Conservation (phyloP, 2,888 invertebrate species). For the Nemapogon koenigi region DNA sequence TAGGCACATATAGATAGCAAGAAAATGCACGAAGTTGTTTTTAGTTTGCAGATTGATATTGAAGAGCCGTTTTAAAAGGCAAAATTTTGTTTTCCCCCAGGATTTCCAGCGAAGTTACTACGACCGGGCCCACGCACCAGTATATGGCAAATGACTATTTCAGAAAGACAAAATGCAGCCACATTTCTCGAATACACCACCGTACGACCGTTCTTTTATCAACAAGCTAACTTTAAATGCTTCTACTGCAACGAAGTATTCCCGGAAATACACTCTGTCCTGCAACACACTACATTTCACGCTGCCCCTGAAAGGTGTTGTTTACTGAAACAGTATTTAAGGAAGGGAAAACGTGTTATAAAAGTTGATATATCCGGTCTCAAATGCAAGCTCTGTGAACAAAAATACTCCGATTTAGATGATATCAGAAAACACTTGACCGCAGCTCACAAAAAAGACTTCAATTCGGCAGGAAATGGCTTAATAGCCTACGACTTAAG, state of each 20-base stretch:
- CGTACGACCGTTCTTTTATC: conserved; percentile 48
- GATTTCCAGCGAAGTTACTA: conserved; percentile 22
- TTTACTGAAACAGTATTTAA: conserved; percentile 40
- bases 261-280: conserved; percentile 40
- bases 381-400: conserved; percentile 44
- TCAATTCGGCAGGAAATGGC: conserved; percentile 48
- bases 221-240: conserved; percentile 54
- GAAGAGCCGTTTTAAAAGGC: conserved; percentile 16
- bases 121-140: conserved; percentile 39
- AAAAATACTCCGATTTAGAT: conserved; percentile 41
- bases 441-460: conserved; percentile 40
- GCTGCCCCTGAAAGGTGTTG: conserved; percentile 31
- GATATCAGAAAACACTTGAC: conserved; percentile 40
- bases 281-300: conserved; percentile 36
- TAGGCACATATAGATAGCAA: too few species aligned
- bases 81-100: conserved; percentile 28
- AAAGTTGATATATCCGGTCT: conserved; percentile 50
- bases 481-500: conserved; percentile 47
- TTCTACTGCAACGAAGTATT: conserved; percentile 51
- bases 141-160: conserved; percentile 55
- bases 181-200: conserved; percentile 45
- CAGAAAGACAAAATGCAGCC: conserved; percentile 50
- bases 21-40: too few species aligned
- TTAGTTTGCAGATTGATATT: not conserved
- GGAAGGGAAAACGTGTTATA: conserved; percentile 49